A percentile compares a stretch with the other conserved stretches of the same genome.
phyloP scores from a whole-genome alignment of 1,140 invertebrate species.

The Saccostrea echinata region DNA sequence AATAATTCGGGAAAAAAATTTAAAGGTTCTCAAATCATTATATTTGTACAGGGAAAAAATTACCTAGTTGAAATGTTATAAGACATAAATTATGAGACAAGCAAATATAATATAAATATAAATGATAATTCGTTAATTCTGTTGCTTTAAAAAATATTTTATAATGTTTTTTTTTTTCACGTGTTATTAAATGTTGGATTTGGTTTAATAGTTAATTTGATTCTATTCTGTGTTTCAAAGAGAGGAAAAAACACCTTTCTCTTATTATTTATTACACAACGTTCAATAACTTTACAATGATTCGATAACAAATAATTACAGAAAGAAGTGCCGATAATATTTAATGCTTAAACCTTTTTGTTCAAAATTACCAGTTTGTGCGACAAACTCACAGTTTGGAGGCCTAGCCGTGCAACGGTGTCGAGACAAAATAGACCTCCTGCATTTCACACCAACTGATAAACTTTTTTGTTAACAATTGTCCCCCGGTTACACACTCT shows the following conservation, averaged over 20 bases:
- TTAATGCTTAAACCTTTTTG: conserved; percentile 6
- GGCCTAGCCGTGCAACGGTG: conserved; percentile 10
- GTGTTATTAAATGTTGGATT: not conserved
- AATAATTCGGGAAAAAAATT: not conserved
- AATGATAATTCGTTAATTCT: not conserved
- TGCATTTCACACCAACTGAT: conserved; percentile 17
- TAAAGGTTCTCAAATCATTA: not conserved
- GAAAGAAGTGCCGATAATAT: conserved; percentile 9
- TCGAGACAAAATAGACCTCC: not conserved
- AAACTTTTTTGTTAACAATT: not conserved
- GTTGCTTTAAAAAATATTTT: not conserved
- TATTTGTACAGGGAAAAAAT: not conserved
- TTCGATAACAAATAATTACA: conserved; percentile 17
- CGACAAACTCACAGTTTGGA: conserved; percentile 23
- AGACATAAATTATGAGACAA: not conserved
- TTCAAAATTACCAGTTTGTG: conserved; percentile 29
- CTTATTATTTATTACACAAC: not conserved
- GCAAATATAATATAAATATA: not conserved
- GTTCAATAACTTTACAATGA: not conserved
- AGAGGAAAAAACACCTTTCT: not conserved
- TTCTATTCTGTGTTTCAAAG: not conserved
- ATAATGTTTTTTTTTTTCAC: not conserved
- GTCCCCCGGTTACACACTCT: not conserved
- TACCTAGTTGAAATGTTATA: not conserved
- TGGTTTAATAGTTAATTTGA: not conserved